Conservation (phyloP, 2,888 invertebrate species). For the Coronaproctus castanopsis region DNA sequence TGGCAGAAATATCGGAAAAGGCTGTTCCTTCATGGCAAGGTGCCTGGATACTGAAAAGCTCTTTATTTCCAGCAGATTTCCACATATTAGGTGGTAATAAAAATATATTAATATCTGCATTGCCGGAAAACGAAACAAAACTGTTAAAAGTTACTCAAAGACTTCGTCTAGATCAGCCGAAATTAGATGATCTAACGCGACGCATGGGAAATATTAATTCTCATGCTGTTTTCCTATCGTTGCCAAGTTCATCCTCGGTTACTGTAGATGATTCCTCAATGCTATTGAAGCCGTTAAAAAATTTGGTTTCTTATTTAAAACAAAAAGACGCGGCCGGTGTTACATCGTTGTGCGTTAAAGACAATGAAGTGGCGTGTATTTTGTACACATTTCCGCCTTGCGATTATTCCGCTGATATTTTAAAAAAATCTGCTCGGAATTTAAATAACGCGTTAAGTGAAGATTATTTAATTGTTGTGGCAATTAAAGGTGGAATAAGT, state of each 20-base stretch:
- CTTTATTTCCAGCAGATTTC: conserved; percentile 83
- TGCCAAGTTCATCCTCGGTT: conserved; percentile 63
- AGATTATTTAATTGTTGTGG: conserved; percentile 85
- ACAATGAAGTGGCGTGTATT: conserved; percentile 83
- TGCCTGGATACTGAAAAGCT: conserved; percentile 86
- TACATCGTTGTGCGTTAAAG: conserved; percentile 72
- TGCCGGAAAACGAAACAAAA: conserved; percentile 89
- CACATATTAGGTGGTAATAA: conserved; percentile 85
- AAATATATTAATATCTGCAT: conserved; percentile 77
- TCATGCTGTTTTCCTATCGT: conserved; percentile 79
- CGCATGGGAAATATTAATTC: conserved; percentile 74
- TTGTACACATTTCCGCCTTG: conserved; percentile 96
- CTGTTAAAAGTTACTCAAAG: conserved; percentile 87
- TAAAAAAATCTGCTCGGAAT: conserved; percentile 75
- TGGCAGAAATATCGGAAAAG: conserved; percentile 70
- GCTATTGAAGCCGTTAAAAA: conserved; percentile 74
- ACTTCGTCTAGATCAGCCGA: conserved; percentile 76
- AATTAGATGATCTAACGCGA: conserved; percentile 87
- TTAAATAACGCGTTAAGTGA: conserved; percentile 76
- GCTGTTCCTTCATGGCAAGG: conserved; percentile 82
- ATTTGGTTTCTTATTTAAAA: conserved; percentile 87
- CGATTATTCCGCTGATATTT: conserved; percentile 77
- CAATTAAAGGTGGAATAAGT: conserved; percentile 79
- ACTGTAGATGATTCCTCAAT: conserved; percentile 67
- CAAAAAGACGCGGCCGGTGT: conserved; percentile 99